These are phyloP conservation scores for Noctua janthe DNA, from an alignment of 2,888 invertebrate species.

Conservation along the genomic window DNA sequence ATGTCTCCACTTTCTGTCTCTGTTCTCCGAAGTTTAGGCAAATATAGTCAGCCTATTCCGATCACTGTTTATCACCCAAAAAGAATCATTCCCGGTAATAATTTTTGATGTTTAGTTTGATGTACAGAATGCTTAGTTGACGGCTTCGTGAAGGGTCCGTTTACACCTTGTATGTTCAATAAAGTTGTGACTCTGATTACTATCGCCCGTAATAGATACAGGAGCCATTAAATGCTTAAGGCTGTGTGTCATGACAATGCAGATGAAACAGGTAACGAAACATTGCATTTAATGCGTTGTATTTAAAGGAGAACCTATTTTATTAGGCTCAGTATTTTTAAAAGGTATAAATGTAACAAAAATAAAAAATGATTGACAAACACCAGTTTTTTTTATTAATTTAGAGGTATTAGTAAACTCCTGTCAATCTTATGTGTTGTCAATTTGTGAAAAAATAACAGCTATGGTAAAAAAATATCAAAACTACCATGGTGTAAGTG, in stretches of 20 bases:
- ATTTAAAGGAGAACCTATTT: conserved; percentile 55
- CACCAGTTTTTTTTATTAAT: neutral
- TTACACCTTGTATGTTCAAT: neutral
- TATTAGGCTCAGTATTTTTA: conserved; percentile 9
- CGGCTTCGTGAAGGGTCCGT: no score
- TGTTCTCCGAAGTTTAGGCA: no score
- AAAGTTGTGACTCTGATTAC: neutral
- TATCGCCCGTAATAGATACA: neutral
- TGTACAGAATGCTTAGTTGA: no score
- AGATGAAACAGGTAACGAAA: conserved; percentile 43
- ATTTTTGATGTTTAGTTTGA: no score
- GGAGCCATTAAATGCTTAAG: conserved; percentile 15
- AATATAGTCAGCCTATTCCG: no score
- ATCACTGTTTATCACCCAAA: no score
- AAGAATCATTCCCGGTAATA: no score
- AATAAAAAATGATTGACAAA: neutral
- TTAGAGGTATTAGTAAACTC: neutral
- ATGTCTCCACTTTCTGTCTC: no score
- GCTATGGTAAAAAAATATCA: neutral
- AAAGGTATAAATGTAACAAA: neutral
- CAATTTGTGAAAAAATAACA: neutral
- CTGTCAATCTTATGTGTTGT: neutral
- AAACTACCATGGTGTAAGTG: neutral
- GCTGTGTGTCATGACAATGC: conserved; percentile 55
- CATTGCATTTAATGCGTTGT: conserved; percentile 71